Percentiles rank a stretch among this genome's conserved stretches.
phyloP scores from a whole-genome alignment of 1,140 invertebrate species.

The Myzus persicae region DNA sequence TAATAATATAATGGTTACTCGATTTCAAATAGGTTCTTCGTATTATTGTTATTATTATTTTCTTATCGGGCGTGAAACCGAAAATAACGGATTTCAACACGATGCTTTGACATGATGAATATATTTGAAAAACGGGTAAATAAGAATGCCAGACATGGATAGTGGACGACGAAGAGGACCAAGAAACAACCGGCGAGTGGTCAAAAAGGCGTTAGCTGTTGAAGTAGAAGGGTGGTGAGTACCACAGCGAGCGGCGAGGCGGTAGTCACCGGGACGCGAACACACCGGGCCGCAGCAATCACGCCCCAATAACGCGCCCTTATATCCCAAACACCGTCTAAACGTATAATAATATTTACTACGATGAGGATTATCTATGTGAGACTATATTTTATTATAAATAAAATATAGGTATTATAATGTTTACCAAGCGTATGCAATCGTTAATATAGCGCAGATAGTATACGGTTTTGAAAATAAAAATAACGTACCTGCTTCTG shows the following conservation, averaged over 20 bases:
- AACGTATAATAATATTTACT: neutral
- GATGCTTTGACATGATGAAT: neutral
- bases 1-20: constrained; percentile 1
- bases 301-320: constrained; percentile 9
- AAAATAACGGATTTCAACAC: neutral
- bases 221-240: neutral
- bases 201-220: neutral
- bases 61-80: neutral
- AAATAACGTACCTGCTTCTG: constrained; percentile 1
- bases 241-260: too few relatives aligned
- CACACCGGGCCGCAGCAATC: neutral
- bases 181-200: neutral
- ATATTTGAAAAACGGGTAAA: neutral
- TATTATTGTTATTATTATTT: neutral
- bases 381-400: neutral
- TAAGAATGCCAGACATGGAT: neutral
- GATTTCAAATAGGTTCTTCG: neutral
- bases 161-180: neutral
- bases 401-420: too few relatives aligned
- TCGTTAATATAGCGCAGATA: neutral
- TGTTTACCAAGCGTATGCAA: neutral
- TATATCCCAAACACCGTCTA: neutral
- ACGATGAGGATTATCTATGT: neutral
- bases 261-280: neutral
- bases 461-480: neutral